Evolutionary conservation across 2,113 vertebrate species (phyloP), one percentile per base, ranked within the genome.

Genomic region (Cyprinodon brontotheroides): DNA sequence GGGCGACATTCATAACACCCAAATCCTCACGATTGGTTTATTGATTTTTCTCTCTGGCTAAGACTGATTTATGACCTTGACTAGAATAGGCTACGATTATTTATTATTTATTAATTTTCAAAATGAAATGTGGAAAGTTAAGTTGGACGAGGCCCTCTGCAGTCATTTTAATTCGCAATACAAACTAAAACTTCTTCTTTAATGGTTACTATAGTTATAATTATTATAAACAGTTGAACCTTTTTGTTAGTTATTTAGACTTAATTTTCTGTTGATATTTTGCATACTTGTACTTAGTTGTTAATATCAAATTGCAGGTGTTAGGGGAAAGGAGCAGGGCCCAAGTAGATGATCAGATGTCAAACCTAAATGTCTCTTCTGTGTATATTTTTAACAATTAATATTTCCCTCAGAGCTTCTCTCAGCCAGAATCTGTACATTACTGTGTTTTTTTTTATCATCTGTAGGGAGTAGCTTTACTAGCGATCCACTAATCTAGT

Each of bases 341-440:
- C 70, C 78, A 81, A 82, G 83, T 74, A 83, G 82, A 60, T 66
- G 69, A 86, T 90, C 72, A 87, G 78, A 82, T 67, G 66, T 68
- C 41, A 22, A 50, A 70, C 20, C 39, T 65, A 60, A 83, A 84
- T 77, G 70, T 86, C 67, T 80, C 74, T 78, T 82, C 72, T 70
- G 71, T 89, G 75, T 85, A 79, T 86, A 89, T 92, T 86, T 89
- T 88, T 65, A 86, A 81, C 73, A 71, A 43, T 68, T 83, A 69
- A 43, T 72, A 66, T 79, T 72, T 61, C 83, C 79, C 71, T 37
- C 7, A 1, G 75, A 65, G 82, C 82, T 83, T 72, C 75, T 83
- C 3, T 53, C 70, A 75, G 79, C 82, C 70, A 75, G 74, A 62
- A 79, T 74, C 64, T 60, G 29, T 29, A 29, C 29, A 29, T 29